These are phyloP conservation scores for Ennomos quercinarius DNA, from an alignment of 2,888 invertebrate genomes.

Conservation along the genomic window DNA sequence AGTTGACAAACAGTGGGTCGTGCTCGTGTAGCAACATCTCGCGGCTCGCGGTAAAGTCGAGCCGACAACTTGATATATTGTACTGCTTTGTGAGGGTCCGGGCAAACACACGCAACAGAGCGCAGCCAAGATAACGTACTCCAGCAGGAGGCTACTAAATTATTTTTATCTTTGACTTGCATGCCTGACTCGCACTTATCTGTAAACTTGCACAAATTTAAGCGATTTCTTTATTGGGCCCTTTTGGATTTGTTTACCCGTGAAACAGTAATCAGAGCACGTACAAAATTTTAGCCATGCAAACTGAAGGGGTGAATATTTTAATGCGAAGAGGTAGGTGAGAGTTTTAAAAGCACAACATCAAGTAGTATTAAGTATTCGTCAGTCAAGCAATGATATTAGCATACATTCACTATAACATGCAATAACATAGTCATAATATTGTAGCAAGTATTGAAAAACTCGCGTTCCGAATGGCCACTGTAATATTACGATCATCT, in stretches of 20 bases:
- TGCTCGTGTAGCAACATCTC: constrained; percentile 68
- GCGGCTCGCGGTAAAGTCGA: constrained; percentile 64
- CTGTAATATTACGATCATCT: constrained; percentile 49
- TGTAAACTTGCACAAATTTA: constrained; percentile 44
- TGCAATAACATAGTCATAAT: constrained; percentile 10
- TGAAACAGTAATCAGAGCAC: constrained; percentile 29
- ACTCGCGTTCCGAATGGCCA: constrained; percentile 2
- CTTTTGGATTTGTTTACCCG: constrained; percentile 35
- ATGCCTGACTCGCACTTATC: constrained; percentile 57
- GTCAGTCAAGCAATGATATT: too few relatives aligned
- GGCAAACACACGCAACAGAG: constrained; percentile 68
- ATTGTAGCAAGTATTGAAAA: constrained; percentile 45
- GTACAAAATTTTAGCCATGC: constrained; percentile 22
- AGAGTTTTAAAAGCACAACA: not conserved
- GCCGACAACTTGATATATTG: constrained; percentile 80
- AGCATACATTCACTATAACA: too few relatives aligned
- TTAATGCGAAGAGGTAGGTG: constrained; percentile 2
- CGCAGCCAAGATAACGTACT: constrained; percentile 63
- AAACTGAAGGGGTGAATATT: constrained; percentile 27
- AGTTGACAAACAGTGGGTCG: constrained; percentile 70
- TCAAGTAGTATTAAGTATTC: too few relatives aligned
- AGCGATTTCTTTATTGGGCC: constrained; percentile 37
- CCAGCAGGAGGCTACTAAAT: constrained; percentile 66
- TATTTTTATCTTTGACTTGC: constrained; percentile 71
- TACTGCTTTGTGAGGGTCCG: constrained; percentile 71